A percentile compares a stretch with the other conserved stretches of the same genome.
Evolutionary conservation across 1,140 invertebrate species (phyloP).

Genomic region (Dreissena rostriformis): DNA sequence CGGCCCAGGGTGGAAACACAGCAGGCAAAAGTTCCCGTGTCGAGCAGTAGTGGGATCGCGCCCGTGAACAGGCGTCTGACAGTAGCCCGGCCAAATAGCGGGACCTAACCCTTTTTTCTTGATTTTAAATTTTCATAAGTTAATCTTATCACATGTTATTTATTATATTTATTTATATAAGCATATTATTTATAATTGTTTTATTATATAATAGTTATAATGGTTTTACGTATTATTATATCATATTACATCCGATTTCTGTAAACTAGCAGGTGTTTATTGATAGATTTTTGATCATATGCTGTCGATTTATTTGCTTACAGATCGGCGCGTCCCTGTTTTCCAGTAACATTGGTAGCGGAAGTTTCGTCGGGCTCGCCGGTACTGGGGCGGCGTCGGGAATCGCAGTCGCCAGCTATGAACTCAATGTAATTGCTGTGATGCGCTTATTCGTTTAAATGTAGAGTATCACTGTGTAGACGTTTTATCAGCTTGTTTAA

Average conservation of each 20-base stretch:
- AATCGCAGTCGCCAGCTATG: conserved; percentile 84
- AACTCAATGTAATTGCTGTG: conserved; percentile 84
- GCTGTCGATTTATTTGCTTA: neutral
- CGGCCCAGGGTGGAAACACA: conserved; percentile 98
- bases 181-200: too few relatives aligned
- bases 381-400: conserved; percentile 82
- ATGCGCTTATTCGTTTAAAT: too few relatives aligned
- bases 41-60: conserved; percentile 98
- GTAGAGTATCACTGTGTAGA: conserved; percentile 38
- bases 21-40: conserved; percentile 98
- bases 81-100: conserved; percentile 92
- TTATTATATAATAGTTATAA: too few relatives aligned
- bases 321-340: conserved; percentile 85
- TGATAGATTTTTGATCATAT: too few relatives aligned
- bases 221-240: too few relatives aligned
- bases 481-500: too few relatives aligned
- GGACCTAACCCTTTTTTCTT: conserved; percentile 89
- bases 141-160: too few relatives aligned
- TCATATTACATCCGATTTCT: too few relatives aligned
- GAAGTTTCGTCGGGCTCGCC: conserved; percentile 85
- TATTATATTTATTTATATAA: too few relatives aligned
- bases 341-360: conserved; percentile 85
- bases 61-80: conserved; percentile 90
- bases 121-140: too few relatives aligned
- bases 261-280: too few relatives aligned